Conservation (phyloP, 2,888 invertebrate species). For the Cheilosia pagana region DNA sequence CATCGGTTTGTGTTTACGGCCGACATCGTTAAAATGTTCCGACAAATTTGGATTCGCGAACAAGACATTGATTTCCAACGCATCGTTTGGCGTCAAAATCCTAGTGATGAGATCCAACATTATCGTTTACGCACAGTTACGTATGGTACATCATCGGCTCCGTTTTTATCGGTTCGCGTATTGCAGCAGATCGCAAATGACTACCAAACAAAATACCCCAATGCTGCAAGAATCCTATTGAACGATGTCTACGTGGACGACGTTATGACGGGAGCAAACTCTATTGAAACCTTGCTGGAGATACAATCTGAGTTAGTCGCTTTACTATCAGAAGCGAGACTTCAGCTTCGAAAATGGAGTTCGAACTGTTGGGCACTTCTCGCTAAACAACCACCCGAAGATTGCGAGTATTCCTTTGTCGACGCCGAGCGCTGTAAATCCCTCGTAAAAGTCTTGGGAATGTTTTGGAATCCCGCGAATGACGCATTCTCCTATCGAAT, state of each 20-base stretch:
- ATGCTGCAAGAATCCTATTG: not conserved
- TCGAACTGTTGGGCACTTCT: slow-evolving; percentile 18
- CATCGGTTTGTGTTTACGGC: slow-evolving; percentile 42
- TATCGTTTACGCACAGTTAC: slow-evolving; percentile 32
- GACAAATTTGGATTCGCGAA: slow-evolving; percentile 56
- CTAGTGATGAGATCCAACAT: slow-evolving; percentile 21
- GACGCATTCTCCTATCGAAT: slow-evolving; percentile 2
- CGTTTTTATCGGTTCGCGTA: slow-evolving; percentile 20
- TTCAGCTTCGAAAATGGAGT: slow-evolving; percentile 28
- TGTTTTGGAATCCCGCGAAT: slow-evolving; percentile 9
- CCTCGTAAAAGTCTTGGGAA: slow-evolving; percentile 4
- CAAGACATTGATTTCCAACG: slow-evolving; percentile 21
- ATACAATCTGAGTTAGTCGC: not conserved
- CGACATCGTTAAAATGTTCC: slow-evolving; percentile 52
- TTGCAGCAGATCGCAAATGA: not conserved
- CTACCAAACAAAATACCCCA: slow-evolving; percentile 36
- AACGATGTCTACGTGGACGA: slow-evolving; percentile 74
- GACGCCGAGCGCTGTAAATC: not conserved
- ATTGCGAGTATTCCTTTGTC: slow-evolving; percentile 2
- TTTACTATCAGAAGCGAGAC: not conserved
- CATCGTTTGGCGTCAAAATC: slow-evolving; percentile 53
- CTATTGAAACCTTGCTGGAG: not conserved
- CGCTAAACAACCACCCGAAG: not conserved
- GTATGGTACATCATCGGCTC: slow-evolving; percentile 47
- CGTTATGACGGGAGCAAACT: slow-evolving; percentile 42